A percentile compares a stretch with the other conserved stretches of the same genome.
Conservation (phyloP, 2,797 vertebrate species). For the Orientallactaga sibirica region DNA sequence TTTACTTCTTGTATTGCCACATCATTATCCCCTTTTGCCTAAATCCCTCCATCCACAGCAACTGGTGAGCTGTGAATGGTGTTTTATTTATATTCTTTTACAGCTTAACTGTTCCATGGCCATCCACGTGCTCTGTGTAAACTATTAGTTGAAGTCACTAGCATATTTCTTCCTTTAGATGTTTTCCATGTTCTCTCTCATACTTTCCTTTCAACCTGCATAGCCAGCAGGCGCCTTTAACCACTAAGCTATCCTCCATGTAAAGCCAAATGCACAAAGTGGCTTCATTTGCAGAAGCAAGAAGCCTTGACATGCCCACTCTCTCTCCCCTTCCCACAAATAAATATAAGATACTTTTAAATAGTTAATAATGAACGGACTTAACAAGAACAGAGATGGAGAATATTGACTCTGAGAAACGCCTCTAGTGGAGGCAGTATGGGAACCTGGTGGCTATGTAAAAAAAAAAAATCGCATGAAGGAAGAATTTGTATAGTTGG, state of each 20-base stretch:
- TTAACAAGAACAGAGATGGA: background rate
- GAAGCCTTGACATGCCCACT: too few relatives aligned
- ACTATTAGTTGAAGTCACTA: background rate
- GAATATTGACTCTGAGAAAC: background rate
- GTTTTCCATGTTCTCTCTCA: background rate
- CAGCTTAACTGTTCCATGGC: slow-evolving; percentile 34
- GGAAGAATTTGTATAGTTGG: background rate
- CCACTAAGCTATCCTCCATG: too few relatives aligned
- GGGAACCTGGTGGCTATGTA: background rate
- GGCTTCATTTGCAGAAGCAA: too few relatives aligned
- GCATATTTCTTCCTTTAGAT: background rate
- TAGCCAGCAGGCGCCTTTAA: background rate
- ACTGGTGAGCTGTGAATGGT: background rate
- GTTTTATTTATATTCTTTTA: slow-evolving; percentile 15
- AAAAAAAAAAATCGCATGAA: background rate
- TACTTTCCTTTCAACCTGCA: slow-evolving; percentile 33
- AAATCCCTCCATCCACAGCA: slow-evolving; percentile 22
- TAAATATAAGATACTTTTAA: too few relatives aligned
- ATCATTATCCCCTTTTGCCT: background rate
- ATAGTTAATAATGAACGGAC: background rate
- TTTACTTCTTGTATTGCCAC: background rate
- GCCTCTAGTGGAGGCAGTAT: background rate
- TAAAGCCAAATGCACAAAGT: too few relatives aligned
- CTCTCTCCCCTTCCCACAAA: too few relatives aligned
- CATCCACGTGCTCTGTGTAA: background rate